These are phyloP conservation scores for Trachelipus rathkii DNA, from an alignment of 1,140 invertebrate genomes.

Conservation along the genomic window DNA sequence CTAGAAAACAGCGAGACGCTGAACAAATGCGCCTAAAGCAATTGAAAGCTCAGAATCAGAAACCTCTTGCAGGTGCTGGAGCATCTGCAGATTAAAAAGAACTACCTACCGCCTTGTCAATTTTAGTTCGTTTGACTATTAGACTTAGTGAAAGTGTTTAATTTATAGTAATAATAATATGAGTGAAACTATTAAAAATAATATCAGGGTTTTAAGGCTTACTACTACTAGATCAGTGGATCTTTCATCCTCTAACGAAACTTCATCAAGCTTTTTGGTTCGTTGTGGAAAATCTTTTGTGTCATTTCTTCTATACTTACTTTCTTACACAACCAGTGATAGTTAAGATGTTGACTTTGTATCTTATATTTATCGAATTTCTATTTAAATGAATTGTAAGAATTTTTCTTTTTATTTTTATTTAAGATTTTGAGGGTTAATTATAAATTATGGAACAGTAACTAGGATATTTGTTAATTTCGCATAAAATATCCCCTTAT, in stretches of 20 bases:
- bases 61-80: not conserved
- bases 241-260: not conserved
- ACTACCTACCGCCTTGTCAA: not conserved
- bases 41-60: conserved; percentile 39
- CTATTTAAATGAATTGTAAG: no score
- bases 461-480: no score
- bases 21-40: conserved; percentile 46
- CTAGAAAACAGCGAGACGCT: conserved; percentile 67
- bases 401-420: no score
- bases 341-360: no score
- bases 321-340: conserved; percentile 1
- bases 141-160: not conserved
- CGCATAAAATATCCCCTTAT: no score
- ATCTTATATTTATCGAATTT: no score
- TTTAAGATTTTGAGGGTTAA: no score
- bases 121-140: not conserved
- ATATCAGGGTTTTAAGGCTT: not conserved
- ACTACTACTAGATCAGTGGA: not conserved
- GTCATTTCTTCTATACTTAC: not conserved
- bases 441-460: no score
- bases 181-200: not conserved
- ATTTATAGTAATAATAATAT: not conserved
- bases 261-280: not conserved
- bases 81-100: not conserved
- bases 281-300: not conserved